phyloP scores from a whole-genome alignment of 1,140 invertebrate species.

The Drosophila pseudoobscura region DNA sequence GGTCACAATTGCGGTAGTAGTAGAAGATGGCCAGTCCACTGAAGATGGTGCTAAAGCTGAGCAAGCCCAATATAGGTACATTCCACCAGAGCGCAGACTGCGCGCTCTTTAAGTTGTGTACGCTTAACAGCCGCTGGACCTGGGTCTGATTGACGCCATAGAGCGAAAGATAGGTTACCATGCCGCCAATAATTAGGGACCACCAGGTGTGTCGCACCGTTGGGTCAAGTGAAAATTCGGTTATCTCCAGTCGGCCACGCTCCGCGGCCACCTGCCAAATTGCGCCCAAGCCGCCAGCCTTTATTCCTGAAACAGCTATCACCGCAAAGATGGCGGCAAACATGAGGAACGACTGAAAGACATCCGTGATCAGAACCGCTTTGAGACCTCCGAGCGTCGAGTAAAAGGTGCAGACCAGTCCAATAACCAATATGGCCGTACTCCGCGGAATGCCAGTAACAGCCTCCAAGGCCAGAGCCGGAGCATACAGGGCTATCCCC shows the following conservation, averaged over 20 bases:
- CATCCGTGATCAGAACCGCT: constrained; percentile 94
- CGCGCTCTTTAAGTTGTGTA: constrained; percentile 88
- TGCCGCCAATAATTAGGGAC: constrained; percentile 89
- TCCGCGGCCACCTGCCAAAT: constrained; percentile 88
- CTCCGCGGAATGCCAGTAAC: constrained; percentile 90
- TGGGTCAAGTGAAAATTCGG: constrained; percentile 87
- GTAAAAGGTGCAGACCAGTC: constrained; percentile 92
- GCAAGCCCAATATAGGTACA: constrained; percentile 87
- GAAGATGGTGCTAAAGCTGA: constrained; percentile 89
- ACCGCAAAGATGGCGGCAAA: constrained; percentile 90
- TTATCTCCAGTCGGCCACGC: constrained; percentile 86
- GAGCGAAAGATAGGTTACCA: constrained; percentile 89
- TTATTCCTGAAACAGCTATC: constrained; percentile 87
- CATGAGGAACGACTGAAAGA: constrained; percentile 93
- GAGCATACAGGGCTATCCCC: constrained; percentile 96
- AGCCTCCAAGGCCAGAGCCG: constrained; percentile 94
- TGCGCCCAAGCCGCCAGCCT: constrained; percentile 86
- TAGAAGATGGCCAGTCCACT: constrained; percentile 92
- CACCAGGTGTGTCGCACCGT: constrained; percentile 90
- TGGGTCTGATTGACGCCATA: constrained; percentile 94
- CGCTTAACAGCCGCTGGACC: constrained; percentile 93
- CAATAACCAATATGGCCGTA: constrained; percentile 91
- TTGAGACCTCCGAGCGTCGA: constrained; percentile 94
- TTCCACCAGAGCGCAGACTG: constrained; percentile 88
- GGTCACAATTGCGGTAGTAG: constrained; percentile 91